These are phyloP conservation scores for Rhopalosiphum maidis DNA, from an alignment of 1,140 invertebrate genomes.

Conservation along the genomic window DNA sequence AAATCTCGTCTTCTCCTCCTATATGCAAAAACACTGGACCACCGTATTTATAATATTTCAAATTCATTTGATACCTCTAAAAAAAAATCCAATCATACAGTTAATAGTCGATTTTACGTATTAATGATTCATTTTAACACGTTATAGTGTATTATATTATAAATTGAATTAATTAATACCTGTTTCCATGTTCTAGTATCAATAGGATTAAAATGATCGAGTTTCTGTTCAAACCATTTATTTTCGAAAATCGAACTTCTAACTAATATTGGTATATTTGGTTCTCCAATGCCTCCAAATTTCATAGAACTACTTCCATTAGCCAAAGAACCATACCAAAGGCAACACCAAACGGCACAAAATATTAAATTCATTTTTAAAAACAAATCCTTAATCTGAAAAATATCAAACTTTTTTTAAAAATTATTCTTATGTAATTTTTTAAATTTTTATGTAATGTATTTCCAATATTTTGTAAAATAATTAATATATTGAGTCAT, in stretches of 20 bases:
- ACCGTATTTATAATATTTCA: conserved; percentile 70
- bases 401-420: neutral
- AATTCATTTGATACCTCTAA: conserved; percentile 82
- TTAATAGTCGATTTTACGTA: neutral
- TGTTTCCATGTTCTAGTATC: conserved; percentile 75
- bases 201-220: conserved; percentile 79
- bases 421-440: neutral
- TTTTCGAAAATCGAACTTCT: conserved; percentile 62
- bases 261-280: neutral
- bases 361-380: neutral
- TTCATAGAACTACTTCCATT: neutral
- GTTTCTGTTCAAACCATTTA: conserved; percentile 77
- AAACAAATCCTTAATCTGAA: neutral
- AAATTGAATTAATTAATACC: conserved; percentile 63
- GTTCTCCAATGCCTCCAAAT: neutral
- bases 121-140: neutral
- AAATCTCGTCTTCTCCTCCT: conserved; percentile 78
- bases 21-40: conserved; percentile 89
- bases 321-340: neutral
- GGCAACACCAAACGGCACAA: neutral
- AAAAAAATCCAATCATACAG: neutral
- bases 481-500: too few species aligned
- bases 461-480: too few species aligned
- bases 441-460: too few species aligned
- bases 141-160: neutral